Base-by-base conservation (phyloP, 2,797 vertebrate species). In the Meriones psammophilus region DNA sequence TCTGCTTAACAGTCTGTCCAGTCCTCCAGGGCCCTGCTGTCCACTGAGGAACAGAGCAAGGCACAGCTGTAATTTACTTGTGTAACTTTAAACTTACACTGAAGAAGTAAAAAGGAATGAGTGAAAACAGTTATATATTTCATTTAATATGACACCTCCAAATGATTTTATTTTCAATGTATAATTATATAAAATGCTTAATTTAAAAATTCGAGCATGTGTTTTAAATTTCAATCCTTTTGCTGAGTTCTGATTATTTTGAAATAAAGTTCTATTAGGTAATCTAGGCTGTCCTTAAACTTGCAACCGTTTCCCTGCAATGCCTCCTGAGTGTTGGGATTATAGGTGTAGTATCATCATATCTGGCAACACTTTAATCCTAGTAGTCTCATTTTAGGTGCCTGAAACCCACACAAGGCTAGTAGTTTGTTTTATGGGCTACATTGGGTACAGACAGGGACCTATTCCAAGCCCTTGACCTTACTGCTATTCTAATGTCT, bases 121-220 rank as follows among this genome's bases (percentile, higher is more conserved):
- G 30, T 50, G 71, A 94, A 93, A 76, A 54, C 33, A 80, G 60
- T 36, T 12, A 60, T 10, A 74, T 79, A n/a, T 60, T 62, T 90
- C 54, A 74, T 69, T 95, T 91, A 95, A 95, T 33, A 6, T 71
- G 92, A 8, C 62, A 39, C 18, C 54, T 96, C 36, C 3, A 77
- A 76, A 81, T 89, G n/a, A 92, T 94, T 68, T 83, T 92, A 46
- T 66, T 94, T 91, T 87, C 30, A 84, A 66, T 24, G 54, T 91
- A 46, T n/a, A 90, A 88, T 56, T 54, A 58, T 69, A 87, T 73
- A 73, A 92, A 87, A 36, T 88, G 56, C 77, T 36, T 64, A 60
- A 36, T 93, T 96, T 9, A 58, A 74, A 68, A 93, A 92, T 50
- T 74, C 66, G n/a, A 90, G 46, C 15, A 4, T 81, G 5, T 76